Base-by-base conservation (phyloP, 1,140 invertebrate genomes). In the Philaenus spumarius region DNA sequence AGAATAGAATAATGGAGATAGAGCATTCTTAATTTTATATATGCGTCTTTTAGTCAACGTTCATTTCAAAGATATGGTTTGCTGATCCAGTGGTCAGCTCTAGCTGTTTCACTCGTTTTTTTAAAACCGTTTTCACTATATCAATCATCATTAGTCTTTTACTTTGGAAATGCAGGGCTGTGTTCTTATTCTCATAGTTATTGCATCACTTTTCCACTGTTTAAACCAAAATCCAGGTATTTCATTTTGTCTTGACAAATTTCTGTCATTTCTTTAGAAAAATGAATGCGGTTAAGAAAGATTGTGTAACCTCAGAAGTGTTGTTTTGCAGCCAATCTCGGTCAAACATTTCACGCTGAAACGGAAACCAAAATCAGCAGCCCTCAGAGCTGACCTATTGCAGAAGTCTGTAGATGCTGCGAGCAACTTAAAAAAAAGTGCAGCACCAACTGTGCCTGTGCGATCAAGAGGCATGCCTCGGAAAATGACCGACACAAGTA, bases 401-500 rank as follows among this genome's bases (percentile, higher is more conserved):
- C 89, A 93, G 66, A 97, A 96, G 75, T 94, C 93, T 1, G 80
- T 81, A 4, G 95, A 98, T 74, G 90, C 88, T 14, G 84, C 89
- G 17, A 88, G 81, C 34, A 95, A 91, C 73, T 76, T 93, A 58
- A 97, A 95, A 75, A 94, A 95, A 69, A 85, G 85, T 54, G 82
- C 86, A 46, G 86, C 90, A 1, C 89, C 90, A 0, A 92, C 93
- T 12, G 88, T 97, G 52, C 94, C 95, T 24, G 83, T 96, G 0
- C 78, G 93, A 67, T 93, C 90, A 37, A 79, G 95, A 69, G 94
- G 94, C 64, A 94, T 97, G 88, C 93, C 92, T 6, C 82, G 94
- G 61, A 95, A 95, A 80, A 95, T 97, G 90, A 95, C 92, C 66
- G 93, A 97, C 72, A 90, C 90, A 60, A 93, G 90, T 93, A 78